These are phyloP conservation scores for Carabus problematicus DNA, from an alignment of 2,888 invertebrate species.

Conservation along the genomic window DNA sequence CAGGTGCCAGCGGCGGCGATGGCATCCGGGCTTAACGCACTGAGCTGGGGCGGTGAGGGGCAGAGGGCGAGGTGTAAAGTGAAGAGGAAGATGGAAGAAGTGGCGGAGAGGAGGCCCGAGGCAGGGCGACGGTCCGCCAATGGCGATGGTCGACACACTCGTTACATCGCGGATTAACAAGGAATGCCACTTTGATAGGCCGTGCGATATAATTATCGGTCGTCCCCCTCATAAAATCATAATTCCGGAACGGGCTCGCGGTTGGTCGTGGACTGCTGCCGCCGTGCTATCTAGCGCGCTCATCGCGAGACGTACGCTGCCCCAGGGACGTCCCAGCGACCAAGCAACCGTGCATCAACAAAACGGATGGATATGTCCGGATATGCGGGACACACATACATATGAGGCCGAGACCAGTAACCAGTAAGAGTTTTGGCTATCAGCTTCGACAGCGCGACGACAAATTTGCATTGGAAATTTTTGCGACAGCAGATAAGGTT, in stretches of 20 bases:
- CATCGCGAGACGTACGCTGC: conserved; percentile 11
- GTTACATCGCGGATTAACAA: conserved; percentile 40
- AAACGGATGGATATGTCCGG: too few relatives aligned
- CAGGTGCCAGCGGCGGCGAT: too few relatives aligned
- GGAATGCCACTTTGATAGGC: conserved; percentile 44
- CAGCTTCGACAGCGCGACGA: conserved; percentile 16
- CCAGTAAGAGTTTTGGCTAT: conserved; percentile 25
- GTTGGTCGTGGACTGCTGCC: conserved; percentile 24
- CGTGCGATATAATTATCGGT: conserved; percentile 43
- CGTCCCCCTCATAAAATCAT: conserved; percentile 43
- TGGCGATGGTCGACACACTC: conserved; percentile 35
- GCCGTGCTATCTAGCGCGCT: conserved; percentile 4
- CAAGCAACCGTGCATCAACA: neutral
- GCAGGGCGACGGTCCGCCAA: conserved; percentile 26
- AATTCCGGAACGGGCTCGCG: conserved; percentile 41
- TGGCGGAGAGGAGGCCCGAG: conserved; percentile 1
- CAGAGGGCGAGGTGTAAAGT: conserved; percentile 8
- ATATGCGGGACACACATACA: too few relatives aligned
- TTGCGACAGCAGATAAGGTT: conserved; percentile 26
- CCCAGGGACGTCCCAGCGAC: conserved; percentile 14
- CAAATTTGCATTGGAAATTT: conserved; percentile 38
- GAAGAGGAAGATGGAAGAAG: conserved; percentile 2
- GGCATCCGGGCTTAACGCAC: neutral
- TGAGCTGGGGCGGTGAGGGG: conserved; percentile 3
- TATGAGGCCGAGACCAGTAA: too few relatives aligned